Evolutionary conservation across 2,797 vertebrate genomes (phyloP).

Genomic region (Sciurus carolinensis): DNA sequence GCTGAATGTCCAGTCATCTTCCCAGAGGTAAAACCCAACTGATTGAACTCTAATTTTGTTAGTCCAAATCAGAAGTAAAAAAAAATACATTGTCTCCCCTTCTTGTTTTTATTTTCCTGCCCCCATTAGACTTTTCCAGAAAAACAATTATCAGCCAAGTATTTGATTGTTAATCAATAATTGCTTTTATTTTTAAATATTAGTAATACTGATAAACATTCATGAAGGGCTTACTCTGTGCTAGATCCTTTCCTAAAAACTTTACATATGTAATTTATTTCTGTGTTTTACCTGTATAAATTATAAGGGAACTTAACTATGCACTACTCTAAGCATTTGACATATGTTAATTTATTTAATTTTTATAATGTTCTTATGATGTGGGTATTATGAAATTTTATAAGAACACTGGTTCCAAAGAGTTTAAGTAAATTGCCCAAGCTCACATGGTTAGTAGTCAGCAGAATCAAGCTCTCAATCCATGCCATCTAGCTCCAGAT

Average conservation of each 20-base stretch:
- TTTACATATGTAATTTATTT: not conserved
- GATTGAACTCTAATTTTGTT: not conserved
- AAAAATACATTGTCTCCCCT: not conserved
- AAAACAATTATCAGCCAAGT: not conserved
- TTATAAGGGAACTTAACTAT: not conserved
- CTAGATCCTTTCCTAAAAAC: not conserved
- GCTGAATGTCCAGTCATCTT: not conserved
- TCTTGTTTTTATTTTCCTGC: not conserved
- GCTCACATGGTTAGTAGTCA: not conserved
- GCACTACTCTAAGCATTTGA: not conserved
- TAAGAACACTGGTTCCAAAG: not conserved
- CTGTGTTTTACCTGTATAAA: not conserved
- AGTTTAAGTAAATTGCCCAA: not conserved
- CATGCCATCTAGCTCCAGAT: not conserved
- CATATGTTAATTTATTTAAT: not conserved
- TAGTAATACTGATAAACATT: not conserved
- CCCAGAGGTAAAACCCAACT: not conserved
- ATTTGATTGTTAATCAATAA: not conserved
- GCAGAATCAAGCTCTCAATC: not conserved
- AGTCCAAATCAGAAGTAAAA: not conserved
- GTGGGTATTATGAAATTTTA: not conserved
- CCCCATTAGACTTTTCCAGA: not conserved
- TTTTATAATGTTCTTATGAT: not conserved
- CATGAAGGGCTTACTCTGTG: not conserved
- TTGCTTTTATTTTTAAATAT: constrained; percentile 42